These are phyloP conservation scores for Danio kyathit DNA, from an alignment of 2,797 vertebrate genomes.

Conservation along the genomic window DNA sequence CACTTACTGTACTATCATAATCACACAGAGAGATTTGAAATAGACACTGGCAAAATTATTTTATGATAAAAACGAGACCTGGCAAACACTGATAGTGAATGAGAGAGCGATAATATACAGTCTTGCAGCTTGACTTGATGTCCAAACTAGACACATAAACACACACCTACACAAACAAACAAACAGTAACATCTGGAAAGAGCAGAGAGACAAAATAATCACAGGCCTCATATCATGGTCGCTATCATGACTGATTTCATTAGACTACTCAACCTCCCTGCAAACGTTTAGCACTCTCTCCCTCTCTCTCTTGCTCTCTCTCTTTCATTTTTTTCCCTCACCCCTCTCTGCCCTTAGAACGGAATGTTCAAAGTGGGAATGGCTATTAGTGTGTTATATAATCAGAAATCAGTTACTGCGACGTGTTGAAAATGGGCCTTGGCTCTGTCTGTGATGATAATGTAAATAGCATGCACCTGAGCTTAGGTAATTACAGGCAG, in stretches of 20 bases:
- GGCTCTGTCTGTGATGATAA: conserved; percentile 14
- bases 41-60: neutral
- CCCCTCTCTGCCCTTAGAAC: conserved; percentile 44
- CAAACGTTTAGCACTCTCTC: conserved; percentile 1
- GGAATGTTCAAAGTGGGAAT: conserved; percentile 57
- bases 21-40: neutral
- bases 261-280: conserved; percentile 4
- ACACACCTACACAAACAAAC: neutral
- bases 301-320: too few species aligned
- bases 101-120: neutral
- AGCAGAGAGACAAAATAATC: conserved; percentile 26
- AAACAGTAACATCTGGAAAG: conserved; percentile 13
- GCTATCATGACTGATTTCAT: conserved; percentile 8
- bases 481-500: conserved; percentile 26
- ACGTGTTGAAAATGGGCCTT: conserved; percentile 36
- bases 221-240: neutral
- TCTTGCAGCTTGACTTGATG: conserved; percentile 7
- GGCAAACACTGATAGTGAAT: conserved; percentile 3
- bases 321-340: neutral
- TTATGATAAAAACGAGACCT: neutral
- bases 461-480: conserved; percentile 38
- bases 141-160: conserved; percentile 4
- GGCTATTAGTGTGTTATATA: conserved; percentile 47
- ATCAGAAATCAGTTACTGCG: conserved; percentile 37
- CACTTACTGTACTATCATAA: too few species aligned